Base-by-base conservation (phyloP, 2,113 vertebrate genomes). In the Corapipo altera region DNA sequence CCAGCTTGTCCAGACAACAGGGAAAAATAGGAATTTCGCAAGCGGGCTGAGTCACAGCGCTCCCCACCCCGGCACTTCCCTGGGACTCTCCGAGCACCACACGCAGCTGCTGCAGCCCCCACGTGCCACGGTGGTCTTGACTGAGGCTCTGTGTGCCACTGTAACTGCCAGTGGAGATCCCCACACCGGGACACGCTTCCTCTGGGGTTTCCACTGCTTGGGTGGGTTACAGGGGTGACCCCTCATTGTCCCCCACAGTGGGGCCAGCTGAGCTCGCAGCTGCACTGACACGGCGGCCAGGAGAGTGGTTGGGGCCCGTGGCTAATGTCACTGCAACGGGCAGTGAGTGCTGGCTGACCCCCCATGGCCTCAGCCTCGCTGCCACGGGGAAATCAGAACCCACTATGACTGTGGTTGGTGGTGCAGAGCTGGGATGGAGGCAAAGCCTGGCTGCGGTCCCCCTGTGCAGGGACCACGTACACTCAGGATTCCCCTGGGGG, bases 41-140 rank as follows among this genome's bases (percentile, higher is more conserved):
- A 96, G 77, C 6, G 0, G 89, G 71, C 71, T 96, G 96, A 97
- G 88, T 97, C 96, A 97, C 2, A 0, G 9, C 0, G 2, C 41
- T 91, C 90, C 69, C 93, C 93, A 90, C 92, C 86, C 95, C 21
- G 0, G 89, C 1, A 19, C 89, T 86, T 73, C 46, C 43, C 85
- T 75, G 90, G 77, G 93, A 75, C 92, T 88, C 83, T 24, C 81
- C 2, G 9, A 59, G 57, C 20, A 3, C 70, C 0, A 1, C 75
- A 48, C 19, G 12, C 12, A 15, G 78, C 88, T 0, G 7, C 37
- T 51, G 75, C 83, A 74, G 71, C 75, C 62, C 5, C 35, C 0
- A 2, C 26, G 55, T 1, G 22, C 71, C 0, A 0, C 0, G 0
- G 48, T 46, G 54, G 26, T 58, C 44, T n/a, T 0, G 0, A 12